A percentile compares a stretch with the other conserved stretches of the same genome.
These are phyloP conservation scores for Homarus gammarus DNA, from an alignment of 2,888 invertebrate genomes.

Conservation along the genomic window DNA sequence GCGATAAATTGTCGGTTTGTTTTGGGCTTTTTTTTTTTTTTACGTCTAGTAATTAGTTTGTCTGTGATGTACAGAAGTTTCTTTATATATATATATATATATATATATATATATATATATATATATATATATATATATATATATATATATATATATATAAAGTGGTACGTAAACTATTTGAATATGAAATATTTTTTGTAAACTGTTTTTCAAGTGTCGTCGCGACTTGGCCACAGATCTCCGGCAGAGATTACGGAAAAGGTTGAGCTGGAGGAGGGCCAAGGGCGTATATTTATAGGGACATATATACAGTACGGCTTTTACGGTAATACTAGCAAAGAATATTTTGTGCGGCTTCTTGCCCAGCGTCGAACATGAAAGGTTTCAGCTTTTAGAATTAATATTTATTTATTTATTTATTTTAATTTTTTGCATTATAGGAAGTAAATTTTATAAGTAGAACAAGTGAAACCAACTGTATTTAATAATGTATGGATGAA, in stretches of 20 bases:
- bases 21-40: conserved; percentile 17
- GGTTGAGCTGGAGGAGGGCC: conserved; percentile 34
- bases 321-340: conserved; percentile 46
- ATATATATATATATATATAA: neutral
- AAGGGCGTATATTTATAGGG: conserved; percentile 55
- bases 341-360: conserved; percentile 30
- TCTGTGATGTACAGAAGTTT: no score
- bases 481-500: no score
- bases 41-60: no score
- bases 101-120: conserved; percentile 4
- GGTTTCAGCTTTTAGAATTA: no score
- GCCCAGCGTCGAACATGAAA: conserved; percentile 10
- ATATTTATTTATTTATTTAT: no score
- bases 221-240: neutral
- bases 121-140: conserved; percentile 26
- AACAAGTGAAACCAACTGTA: no score
- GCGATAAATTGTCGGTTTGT: conserved; percentile 41
- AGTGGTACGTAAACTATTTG: neutral
- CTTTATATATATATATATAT: conserved; percentile 9
- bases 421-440: no score
- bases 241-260: conserved; percentile 18
- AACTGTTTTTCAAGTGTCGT: neutral
- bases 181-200: neutral
- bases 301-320: conserved; percentile 53
- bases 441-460: no score